Conservation (phyloP, 1,140 invertebrate genomes). For the Pseudomyrmex gracilis region DNA sequence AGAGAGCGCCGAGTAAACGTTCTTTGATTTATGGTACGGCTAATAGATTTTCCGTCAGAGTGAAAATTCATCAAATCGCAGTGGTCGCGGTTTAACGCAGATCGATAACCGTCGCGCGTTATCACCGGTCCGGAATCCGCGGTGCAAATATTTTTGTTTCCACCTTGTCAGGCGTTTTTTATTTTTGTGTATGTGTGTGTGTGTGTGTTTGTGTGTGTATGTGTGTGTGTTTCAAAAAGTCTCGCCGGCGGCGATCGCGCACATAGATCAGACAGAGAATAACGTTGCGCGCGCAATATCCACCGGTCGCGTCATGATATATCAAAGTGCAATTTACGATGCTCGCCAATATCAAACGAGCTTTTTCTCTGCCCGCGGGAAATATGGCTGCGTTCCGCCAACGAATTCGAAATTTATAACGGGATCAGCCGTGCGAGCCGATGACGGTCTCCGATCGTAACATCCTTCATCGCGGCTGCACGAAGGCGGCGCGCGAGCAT, state of each 20-base stretch:
- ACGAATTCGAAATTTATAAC: constrained; percentile 74
- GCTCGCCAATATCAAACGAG: constrained; percentile 52
- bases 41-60: constrained; percentile 52
- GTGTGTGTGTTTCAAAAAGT: constrained; percentile 26
- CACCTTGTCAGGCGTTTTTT: constrained; percentile 56
- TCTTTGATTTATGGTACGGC: constrained; percentile 56
- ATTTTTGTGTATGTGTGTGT: no score
- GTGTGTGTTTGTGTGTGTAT: no score
- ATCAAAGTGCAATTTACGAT: constrained; percentile 68
- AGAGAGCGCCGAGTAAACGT: constrained; percentile 28
- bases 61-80: constrained; percentile 58
- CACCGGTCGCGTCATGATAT: constrained; percentile 58
- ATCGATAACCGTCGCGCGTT: constrained; percentile 41
- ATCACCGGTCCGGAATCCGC: constrained; percentile 22
- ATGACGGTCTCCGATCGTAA: constrained; percentile 56
- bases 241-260: not conserved
- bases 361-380: constrained; percentile 48
- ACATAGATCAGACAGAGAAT: constrained; percentile 64
- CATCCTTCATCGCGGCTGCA: constrained; percentile 39
- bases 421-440: constrained; percentile 67
- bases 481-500: constrained; percentile 9
- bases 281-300: constrained; percentile 62
- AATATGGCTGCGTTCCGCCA: constrained; percentile 60
- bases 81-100: constrained; percentile 27
- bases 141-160: constrained; percentile 59